Evolutionary conservation across 2,113 vertebrate genomes (phyloP).

Genomic region (Acanthochromis polyacanthus): DNA sequence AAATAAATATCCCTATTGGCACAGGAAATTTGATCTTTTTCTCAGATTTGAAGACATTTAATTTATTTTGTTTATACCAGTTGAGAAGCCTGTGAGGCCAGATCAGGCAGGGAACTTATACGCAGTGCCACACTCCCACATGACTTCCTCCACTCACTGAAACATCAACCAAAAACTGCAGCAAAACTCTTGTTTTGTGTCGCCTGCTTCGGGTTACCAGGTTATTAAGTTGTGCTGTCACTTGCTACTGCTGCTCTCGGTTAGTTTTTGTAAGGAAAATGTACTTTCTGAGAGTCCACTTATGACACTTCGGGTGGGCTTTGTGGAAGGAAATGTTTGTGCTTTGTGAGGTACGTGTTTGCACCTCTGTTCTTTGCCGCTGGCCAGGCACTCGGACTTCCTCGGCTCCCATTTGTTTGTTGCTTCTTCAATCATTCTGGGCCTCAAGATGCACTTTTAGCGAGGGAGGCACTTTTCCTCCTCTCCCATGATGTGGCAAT

Average conservation of each 20-base stretch:
- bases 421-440: constrained; percentile 19
- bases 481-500: constrained; percentile 14
- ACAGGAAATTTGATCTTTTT: constrained; percentile 18
- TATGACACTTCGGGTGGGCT: constrained; percentile 11
- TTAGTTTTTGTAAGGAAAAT: constrained; percentile 12
- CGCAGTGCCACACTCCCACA: background rate
- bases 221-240: constrained; percentile 15
- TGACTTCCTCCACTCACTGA: constrained; percentile 3
- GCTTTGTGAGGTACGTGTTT: constrained; percentile 12
- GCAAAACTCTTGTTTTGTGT: background rate
- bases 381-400: background rate
- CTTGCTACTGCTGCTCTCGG: background rate
- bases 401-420: constrained; percentile 10
- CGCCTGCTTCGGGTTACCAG: background rate
- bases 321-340: constrained; percentile 17
- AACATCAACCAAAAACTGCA: constrained; percentile 7
- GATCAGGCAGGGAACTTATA: constrained; percentile 22
- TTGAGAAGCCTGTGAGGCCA: constrained; percentile 18
- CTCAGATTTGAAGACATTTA: constrained; percentile 21
- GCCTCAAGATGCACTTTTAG: constrained; percentile 15
- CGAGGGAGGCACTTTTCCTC: constrained; percentile 14
- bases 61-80: constrained; percentile 8
- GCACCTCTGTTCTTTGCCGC: background rate
- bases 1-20: constrained; percentile 26
- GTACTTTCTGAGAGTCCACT: background rate